Evolutionary conservation across 2,797 vertebrate genomes (phyloP).

Genomic region (Crenichthys baileyi): DNA sequence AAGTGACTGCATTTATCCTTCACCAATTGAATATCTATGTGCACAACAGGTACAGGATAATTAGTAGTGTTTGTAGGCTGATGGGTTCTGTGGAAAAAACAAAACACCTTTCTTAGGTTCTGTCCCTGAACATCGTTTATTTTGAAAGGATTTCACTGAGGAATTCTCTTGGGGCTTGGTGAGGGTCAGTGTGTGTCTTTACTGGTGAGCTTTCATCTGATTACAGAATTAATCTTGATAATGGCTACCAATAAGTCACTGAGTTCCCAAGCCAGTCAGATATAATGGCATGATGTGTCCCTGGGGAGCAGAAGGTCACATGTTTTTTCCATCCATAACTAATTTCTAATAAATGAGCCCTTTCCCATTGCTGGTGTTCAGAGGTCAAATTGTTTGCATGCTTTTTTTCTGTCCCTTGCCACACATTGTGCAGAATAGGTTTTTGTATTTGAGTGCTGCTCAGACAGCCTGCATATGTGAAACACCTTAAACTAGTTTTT

Average conservation of each 20-base stretch:
- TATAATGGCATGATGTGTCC: conserved; percentile 70
- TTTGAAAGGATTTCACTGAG: conserved; percentile 32
- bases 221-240: conserved; percentile 76
- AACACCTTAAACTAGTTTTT: background rate
- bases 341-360: conserved; percentile 78
- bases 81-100: background rate
- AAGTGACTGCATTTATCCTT: background rate
- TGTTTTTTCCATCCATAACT: conserved; percentile 71
- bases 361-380: conserved; percentile 58
- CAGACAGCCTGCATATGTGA: background rate
- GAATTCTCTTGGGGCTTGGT: conserved; percentile 44
- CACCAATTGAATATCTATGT: background rate
- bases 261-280: conserved; percentile 73
- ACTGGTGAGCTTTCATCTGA: conserved; percentile 67
- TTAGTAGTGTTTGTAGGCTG: background rate
- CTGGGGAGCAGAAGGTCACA: conserved; percentile 65
- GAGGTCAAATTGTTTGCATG: conserved; percentile 78
- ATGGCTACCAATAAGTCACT: conserved; percentile 64
- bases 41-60: background rate
- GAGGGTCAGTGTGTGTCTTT: conserved; percentile 47
- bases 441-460: background rate
- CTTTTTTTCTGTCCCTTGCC: conserved; percentile 42
- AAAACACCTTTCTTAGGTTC: background rate
- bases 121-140: conserved; percentile 4
- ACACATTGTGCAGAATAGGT: conserved; percentile 6